These are phyloP conservation scores for Phocoena sinus DNA, from an alignment of 2,113 vertebrate genomes.

Conservation along the genomic window DNA sequence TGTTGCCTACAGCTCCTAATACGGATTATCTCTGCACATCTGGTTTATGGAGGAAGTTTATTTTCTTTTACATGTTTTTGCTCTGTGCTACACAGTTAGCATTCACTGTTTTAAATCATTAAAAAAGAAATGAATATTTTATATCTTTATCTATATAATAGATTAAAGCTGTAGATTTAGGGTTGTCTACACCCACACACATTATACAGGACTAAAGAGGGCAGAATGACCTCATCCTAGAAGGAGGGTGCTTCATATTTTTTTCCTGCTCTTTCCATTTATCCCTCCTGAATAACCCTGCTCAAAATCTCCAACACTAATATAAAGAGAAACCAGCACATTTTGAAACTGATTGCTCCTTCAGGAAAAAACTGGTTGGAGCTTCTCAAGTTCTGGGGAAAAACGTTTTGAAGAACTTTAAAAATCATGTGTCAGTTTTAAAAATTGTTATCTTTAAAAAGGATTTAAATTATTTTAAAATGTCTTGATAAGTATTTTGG, in stretches of 20 bases:
- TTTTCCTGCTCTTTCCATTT: not conserved
- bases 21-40: not conserved
- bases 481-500: not conserved
- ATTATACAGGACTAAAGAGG: not conserved
- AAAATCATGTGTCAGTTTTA: not conserved
- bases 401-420: not conserved
- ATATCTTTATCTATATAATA: not conserved
- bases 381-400: not conserved
- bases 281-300: not conserved
- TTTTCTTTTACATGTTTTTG: not conserved
- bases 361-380: not conserved
- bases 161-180: not conserved
- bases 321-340: not conserved
- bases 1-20: not conserved
- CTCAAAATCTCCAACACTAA: not conserved
- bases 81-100: not conserved
- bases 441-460: not conserved
- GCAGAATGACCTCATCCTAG: not conserved
- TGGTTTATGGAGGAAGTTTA: not conserved
- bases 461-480: not conserved
- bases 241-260: not conserved
- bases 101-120: not conserved
- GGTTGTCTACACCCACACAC: not conserved
- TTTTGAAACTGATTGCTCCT: not conserved
- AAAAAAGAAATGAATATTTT: not conserved